Evolutionary conservation across 1,140 invertebrate genomes (phyloP).

Genomic region (Lepidurus apus): DNA sequence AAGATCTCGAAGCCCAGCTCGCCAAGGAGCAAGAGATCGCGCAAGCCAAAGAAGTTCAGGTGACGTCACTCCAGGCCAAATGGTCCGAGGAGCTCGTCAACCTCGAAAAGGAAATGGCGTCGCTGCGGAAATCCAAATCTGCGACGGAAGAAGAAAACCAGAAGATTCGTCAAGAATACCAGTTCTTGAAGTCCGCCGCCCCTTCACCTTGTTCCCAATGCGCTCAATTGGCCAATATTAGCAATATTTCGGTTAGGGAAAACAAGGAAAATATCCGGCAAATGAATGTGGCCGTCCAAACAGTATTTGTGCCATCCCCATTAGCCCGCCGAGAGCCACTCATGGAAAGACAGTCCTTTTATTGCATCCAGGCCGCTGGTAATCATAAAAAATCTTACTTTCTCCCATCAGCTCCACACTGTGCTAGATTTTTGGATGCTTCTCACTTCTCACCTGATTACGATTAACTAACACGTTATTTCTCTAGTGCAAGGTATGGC

Average conservation of each 20-base stretch:
- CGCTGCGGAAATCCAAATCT: not conserved
- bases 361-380: not conserved
- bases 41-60: not conserved
- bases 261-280: not conserved
- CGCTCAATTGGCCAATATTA: not conserved
- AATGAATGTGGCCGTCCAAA: constrained; percentile 1
- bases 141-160: not conserved
- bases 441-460: too few relatives aligned
- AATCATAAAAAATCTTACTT: not conserved
- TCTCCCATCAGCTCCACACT: not conserved
- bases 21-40: not conserved
- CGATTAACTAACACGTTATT: not conserved
- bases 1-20: constrained; percentile 5
- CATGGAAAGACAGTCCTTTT: not conserved
- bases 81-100: not conserved
- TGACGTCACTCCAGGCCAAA: not conserved
- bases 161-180: not conserved
- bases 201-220: not conserved
- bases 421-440: too few relatives aligned
- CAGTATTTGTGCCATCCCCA: not conserved
- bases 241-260: not conserved
- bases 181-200: constrained; percentile 13
- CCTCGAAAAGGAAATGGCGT: not conserved
- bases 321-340: not conserved
- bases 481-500: not conserved